phyloP scores from a whole-genome alignment of 2,888 invertebrate species.

The Opisthograptis luteolata region DNA sequence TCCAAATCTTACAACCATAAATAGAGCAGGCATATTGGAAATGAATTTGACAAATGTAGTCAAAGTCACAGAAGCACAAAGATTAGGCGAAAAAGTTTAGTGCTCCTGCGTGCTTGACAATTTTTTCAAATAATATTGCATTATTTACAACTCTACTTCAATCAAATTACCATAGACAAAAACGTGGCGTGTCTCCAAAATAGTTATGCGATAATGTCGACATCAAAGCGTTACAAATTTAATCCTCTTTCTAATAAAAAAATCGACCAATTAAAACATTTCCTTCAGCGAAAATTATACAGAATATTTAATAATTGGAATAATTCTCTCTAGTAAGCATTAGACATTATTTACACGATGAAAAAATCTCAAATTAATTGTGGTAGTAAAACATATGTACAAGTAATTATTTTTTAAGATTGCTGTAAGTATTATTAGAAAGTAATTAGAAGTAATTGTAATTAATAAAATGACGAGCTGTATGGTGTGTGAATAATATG shows the following conservation, averaged over 20 bases:
- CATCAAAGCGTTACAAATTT: constrained; percentile 3
- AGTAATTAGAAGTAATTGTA: constrained; percentile 81
- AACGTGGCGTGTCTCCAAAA: too few relatives aligned
- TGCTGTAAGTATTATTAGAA: constrained; percentile 84
- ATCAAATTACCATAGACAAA: too few relatives aligned
- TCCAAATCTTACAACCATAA: too few relatives aligned
- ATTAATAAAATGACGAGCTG: constrained; percentile 79
- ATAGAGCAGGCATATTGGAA: too few relatives aligned
- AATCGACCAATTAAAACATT: constrained; percentile 67
- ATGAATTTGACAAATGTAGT: too few relatives aligned
- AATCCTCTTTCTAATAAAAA: constrained; percentile 44
- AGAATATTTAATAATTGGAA: constrained; percentile 69
- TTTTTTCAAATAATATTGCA: too few relatives aligned
- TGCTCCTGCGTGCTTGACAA: too few relatives aligned
- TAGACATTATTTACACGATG: constrained; percentile 65
- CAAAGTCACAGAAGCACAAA: too few relatives aligned
- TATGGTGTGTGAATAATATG: constrained; percentile 81
- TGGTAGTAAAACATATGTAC: constrained; percentile 80
- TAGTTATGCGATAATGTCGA: constrained; percentile 1
- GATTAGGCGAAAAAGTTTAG: too few relatives aligned
- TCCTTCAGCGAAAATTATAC: constrained; percentile 46
- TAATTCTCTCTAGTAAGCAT: constrained; percentile 80
- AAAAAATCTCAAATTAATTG: constrained; percentile 82
- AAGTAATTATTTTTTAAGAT: constrained; percentile 75
- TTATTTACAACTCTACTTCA: too few relatives aligned